A percentile compares a stretch with the other conserved stretches of the same genome.
Conservation (phyloP, 2,888 invertebrate species). For the Drosophila phalerata region DNA sequence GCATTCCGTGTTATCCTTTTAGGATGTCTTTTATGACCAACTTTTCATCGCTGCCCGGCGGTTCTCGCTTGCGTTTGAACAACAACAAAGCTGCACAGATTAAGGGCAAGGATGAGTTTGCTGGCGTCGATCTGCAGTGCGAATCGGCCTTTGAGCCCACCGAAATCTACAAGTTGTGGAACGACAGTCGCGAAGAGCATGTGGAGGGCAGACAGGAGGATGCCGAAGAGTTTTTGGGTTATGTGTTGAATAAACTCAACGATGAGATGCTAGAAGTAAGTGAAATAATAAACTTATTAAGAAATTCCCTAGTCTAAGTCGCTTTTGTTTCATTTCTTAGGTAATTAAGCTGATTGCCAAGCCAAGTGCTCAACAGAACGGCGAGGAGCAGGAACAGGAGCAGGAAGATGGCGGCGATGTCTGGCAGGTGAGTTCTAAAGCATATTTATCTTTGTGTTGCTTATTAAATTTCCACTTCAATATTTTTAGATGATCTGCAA, state of each 20-base stretch:
- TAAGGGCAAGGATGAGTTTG: constrained; percentile 85
- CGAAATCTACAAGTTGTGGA: constrained; percentile 93
- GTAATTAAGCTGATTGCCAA: constrained; percentile 88
- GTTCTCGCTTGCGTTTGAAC: constrained; percentile 85
- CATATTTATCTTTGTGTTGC: constrained; percentile 2
- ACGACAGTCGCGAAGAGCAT: constrained; percentile 89
- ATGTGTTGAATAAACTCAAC: constrained; percentile 96
- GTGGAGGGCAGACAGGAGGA: constrained; percentile 98
- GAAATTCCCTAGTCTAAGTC: background rate
- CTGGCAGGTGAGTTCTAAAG: constrained; percentile 83
- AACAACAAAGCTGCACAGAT: constrained; percentile 85
- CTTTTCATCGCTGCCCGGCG: constrained; percentile 89
- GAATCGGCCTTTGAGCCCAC: constrained; percentile 96
- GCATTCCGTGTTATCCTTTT: background rate
- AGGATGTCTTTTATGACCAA: constrained; percentile 89
- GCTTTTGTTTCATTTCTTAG: constrained; percentile 77
- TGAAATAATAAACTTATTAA: background rate
- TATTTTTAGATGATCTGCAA: constrained; percentile 86
- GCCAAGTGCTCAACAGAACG: constrained; percentile 86
- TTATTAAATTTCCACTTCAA: background rate
- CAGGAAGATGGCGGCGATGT: constrained; percentile 85
- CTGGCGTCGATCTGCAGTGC: constrained; percentile 87
- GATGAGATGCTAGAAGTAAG: constrained; percentile 97
- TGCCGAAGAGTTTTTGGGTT: constrained; percentile 98
- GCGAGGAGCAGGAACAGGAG: constrained; percentile 84